Evolutionary conservation across 2,797 vertebrate genomes (phyloP), one percentile per base, ranked within the genome.

Genomic region (Enteromius anoplus): DNA sequence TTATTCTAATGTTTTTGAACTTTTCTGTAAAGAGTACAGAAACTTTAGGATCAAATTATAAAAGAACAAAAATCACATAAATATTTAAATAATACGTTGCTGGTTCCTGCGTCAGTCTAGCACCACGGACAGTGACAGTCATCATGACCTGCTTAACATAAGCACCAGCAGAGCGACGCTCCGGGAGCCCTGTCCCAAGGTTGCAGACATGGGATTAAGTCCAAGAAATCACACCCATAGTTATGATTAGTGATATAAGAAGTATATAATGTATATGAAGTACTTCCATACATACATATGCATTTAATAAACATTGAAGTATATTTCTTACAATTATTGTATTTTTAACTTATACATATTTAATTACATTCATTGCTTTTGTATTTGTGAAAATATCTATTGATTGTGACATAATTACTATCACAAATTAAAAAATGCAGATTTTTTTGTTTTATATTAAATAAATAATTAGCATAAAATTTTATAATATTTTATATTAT

Each of bases 51-150:
- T 21, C 1, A 70, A 42, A 0, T 37, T 7, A 42, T 21, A 9
- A 60, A 26, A 14, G 0, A 1, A 29, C 14, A 5, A 26, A 12
- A 14, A 26, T 11, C 3, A 11, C 10, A 62, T 60, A 60, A 26
- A 26, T 26, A 26, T 26, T 26, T 26, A 26, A 26, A 26, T 26
- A 26, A 26, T 26, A 26, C 26, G 26, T 26, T 26, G 60, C 34
- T 4, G 64, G 23, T 10, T 45, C 77, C 19, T 84, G 62, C 51
- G 73, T 84, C 75, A 53, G 26, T 85, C 83, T 80, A 85, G 75
- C n/a, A 66, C 68, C 80, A 6, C 17, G 75, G 42, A 82, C 75
- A 82, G 85, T 40, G 60, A 9, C 81, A 29, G 37, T 58, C 49
- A 8, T 37, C 23, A 55, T 65, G 64, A 75, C 71, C 80, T 29